Base-by-base conservation (phyloP, 2,888 invertebrate species). In the Leptopilina drosophilae region DNA sequence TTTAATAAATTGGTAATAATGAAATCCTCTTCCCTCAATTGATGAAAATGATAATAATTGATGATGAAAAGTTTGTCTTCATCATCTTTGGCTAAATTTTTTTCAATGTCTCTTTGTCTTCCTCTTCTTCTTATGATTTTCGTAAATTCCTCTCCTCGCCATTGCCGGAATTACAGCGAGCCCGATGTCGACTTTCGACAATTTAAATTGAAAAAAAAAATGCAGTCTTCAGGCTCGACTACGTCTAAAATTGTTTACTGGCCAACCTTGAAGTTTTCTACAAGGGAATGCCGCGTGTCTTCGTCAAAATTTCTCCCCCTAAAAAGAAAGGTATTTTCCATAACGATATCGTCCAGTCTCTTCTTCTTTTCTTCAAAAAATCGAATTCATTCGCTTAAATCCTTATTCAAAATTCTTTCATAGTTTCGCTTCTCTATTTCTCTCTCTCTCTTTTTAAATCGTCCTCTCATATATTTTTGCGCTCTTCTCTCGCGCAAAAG, bases 241-340 rank as follows among this genome's bases (percentile, higher is more conserved):
- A 89, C 88, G 87, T 87, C 87, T 88, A 88, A 20, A 89, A 80
- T 81, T 80, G 86, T 85, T 90, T 90, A 91, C 90, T 91, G 91
- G 91, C 91, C 91, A 91, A 91, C 89, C 88, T 84, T 84, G 86
- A 87, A 83, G 81, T 81, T 20, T 20, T 82, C 84, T 82, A 79
- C 81, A 82, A 82, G 81, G 81, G 82, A 73, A 81, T 81, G 83
- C 86, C 81, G 80, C 87, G 87, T 88, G 86, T 88, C 86, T 84
- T 84, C 80, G 82, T 56, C 76, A 26, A 26, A 80, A 78, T 77
- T 80, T 79, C 77, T 77, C 26, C 20, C 20, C 20, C 20, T 1
- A 0, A 42, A 46, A 42, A 56, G 11, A 81, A 78, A 40, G 42
- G 66, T n/a, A 0, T 49, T 42, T 49, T 49, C 49, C 12, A 11